A percentile compares a stretch with the other conserved stretches of the same genome.
phyloP scores from a whole-genome alignment of 2,113 vertebrate species.

The Epinephelus moara region DNA sequence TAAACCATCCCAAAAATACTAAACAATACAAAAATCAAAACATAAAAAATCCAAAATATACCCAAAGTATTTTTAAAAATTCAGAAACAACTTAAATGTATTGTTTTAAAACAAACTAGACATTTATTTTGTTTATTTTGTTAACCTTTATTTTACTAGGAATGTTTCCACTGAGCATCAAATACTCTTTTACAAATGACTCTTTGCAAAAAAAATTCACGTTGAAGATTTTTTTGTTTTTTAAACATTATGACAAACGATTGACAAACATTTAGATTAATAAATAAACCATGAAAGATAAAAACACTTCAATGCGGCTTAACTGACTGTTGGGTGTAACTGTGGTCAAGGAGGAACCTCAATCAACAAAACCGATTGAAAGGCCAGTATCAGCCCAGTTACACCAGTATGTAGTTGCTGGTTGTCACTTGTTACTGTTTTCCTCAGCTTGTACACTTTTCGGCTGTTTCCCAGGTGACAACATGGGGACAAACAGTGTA shows the following conservation, averaged over 20 bases:
- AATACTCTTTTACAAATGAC: too few species aligned
- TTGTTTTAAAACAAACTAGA: background rate
- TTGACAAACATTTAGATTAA: background rate
- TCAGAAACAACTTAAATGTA: background rate
- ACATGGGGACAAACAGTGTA: constrained; percentile 26
- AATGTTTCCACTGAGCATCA: too few species aligned
- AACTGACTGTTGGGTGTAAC: background rate
- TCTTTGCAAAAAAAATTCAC: too few species aligned
- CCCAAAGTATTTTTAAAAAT: background rate
- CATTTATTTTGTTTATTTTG: background rate
- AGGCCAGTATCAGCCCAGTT: background rate
- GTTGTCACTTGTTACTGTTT: constrained; percentile 11
- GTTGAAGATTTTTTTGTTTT: too few species aligned
- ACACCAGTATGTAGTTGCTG: background rate
- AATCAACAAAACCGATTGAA: background rate
- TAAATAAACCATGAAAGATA: background rate
- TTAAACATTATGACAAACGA: background rate
- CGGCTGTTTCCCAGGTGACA: constrained; percentile 9
- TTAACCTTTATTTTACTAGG: too few species aligned
- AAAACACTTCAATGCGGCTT: background rate
- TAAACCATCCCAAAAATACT: background rate
- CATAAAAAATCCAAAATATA: background rate
- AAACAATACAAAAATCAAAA: background rate
- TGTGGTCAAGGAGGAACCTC: background rate
- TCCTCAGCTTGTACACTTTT: background rate